Evolutionary conservation across 2,888 invertebrate species (phyloP), one percentile per base, ranked within the genome.

Genomic region (Andrena minutula): DNA sequence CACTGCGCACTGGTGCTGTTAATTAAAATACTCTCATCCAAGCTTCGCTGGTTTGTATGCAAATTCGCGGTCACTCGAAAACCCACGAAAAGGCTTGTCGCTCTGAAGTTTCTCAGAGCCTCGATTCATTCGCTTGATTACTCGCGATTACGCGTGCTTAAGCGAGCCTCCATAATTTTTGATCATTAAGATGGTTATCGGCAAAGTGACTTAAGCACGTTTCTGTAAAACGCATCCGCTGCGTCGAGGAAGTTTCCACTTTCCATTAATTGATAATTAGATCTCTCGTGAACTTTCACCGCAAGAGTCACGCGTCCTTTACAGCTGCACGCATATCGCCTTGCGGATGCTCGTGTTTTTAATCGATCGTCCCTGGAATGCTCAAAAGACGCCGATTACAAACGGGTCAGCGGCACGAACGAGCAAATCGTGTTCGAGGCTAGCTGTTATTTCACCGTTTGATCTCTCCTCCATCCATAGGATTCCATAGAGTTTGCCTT

Each of bases 231-330:
- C 20, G 51, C 16, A 51, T 51, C 20, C 51, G 16, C 51, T 51
- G 16, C 51, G 51, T 41, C 41, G 51, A 30, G 65, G 20, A 65
- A 61, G 74, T n/a, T 32, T 28, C 68, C 12, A 23, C 30, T 47
- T 10, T 16, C 23, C 53, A 72, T 73, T 76, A 66, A 66, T 60
- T 61, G 23, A 16, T 53, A 30, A 69, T 75, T 75, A 70, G 41
- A 41, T 49, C n/a, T 8, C 26, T 28, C 26, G 16, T 32, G 8
- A 23, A 75, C 75, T 75, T 78, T 75, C 68, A 63, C 35, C 75
- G 53, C 30, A 16, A 23, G 23, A 53, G 23, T 41, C 56, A 6
- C 23, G 23, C 47, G 53, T 12, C 23, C 41, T 12, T n/a, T 51
- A 16, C 35, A 35, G 69, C 20, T 26, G 66, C 53, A 2, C 30